Evolutionary conservation across 2,888 invertebrate species (phyloP), one percentile per base, ranked within the genome.

Genomic region (Watsonalla cultraria): DNA sequence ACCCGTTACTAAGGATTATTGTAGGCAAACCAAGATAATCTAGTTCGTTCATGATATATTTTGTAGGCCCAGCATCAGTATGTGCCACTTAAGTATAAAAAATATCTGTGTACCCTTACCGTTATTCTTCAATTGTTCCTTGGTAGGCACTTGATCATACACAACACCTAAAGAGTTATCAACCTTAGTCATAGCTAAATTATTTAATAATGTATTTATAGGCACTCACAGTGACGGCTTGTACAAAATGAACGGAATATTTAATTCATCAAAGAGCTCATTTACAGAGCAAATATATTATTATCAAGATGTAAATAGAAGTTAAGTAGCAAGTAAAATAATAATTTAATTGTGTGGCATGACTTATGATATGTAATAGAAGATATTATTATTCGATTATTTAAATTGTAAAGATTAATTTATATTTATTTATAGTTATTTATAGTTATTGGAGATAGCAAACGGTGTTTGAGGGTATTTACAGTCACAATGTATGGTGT

Each of bases 161-260:
- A 33, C 37, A 33, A 14, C 46, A 6, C 49, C 58, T 52, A 53
- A 8, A 55, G 54, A 5, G 34, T 37, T 8, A 14, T 49, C 49
- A 8, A 37, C 14, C 15, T 37, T 35, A 6, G 5, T 11, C 49
- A 49, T 49, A 14, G 14, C 37, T 9, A 49, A 42, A 11, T 8
- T 5, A 42, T 42, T 8, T 14, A 35, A 35, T 35, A n/a, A 33
- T 14, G 13, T 49, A 37, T 37, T 8, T 5, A 39, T 34, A 15
- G 37, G 8, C 13, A 6, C 34, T 2, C 11, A 6, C 9, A 39
- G 5, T 37, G 14, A 37, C 35, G 13, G 35, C 13, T 24, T 24
- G 33, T 24, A 47, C 8, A 2, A 11, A 42, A 42, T 42, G 42
- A 42, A 11, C 11, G 42, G 11, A 11, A 42, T 11, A 42, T 11